Percentiles rank a stretch among this genome's conserved stretches.
These are phyloP conservation scores for Henricia sp. DNA, from an alignment of 53 echinoderm and acorn worm species.

Conservation along the genomic window DNA sequence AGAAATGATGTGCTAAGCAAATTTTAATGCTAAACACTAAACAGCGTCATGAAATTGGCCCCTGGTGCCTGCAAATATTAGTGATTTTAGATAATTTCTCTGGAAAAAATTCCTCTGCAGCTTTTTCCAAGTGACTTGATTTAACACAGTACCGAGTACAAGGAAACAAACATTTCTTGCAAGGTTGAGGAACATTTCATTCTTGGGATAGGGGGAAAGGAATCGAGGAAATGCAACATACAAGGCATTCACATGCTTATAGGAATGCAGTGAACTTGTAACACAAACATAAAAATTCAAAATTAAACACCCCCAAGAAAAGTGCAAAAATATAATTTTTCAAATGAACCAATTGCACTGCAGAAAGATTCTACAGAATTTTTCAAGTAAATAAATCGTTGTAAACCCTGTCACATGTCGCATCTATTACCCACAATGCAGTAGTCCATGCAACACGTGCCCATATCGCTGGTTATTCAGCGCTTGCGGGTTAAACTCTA, in stretches of 20 bases:
- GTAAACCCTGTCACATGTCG: background rate
- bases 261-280: conserved; percentile 12
- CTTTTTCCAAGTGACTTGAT: too few species aligned
- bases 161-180: too few species aligned
- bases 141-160: too few species aligned
- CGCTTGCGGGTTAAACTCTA: background rate
- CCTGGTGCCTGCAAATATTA: too few species aligned
- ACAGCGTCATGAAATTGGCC: too few species aligned
- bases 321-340: background rate
- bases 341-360: too few species aligned
- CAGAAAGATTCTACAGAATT: too few species aligned
- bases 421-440: background rate
- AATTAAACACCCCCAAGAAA: background rate
- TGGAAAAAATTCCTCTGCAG: too few species aligned
- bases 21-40: too few species aligned
- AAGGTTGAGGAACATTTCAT: conserved; percentile 33
- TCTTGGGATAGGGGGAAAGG: conserved; percentile 1
- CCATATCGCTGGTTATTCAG: conserved; percentile 25
- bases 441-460: conserved; percentile 53
- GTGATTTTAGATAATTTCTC: too few species aligned
- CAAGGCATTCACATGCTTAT: background rate
- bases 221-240: background rate
- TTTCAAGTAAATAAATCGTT: background rate
- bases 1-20: too few species aligned
- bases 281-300: conserved; percentile 5